Base-by-base conservation (phyloP, 2,797 vertebrate genomes). In the Schizopygopsis malacanthus region DNA sequence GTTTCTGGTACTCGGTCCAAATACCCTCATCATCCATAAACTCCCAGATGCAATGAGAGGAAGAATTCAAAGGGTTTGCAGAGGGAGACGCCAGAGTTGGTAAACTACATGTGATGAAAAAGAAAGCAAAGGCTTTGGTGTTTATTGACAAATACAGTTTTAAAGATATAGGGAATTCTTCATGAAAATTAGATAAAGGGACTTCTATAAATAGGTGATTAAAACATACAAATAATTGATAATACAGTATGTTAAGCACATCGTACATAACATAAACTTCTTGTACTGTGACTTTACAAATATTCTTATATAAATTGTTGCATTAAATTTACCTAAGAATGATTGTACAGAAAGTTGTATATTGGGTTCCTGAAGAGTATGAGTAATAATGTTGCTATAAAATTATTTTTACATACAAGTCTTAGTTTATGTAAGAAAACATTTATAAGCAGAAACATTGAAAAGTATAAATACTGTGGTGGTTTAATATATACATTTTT, bases 1-100 rank as follows among this genome's bases (percentile, higher is more conserved):
- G 56, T 72, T 91, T 89, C 87, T 92, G 88, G 79, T 93, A 95
- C 82, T 94, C 92, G 1, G 69, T 90, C 94, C 94, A 95, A 15
- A 70, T 18, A 1, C 92, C 93, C 69, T 92, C 86, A 0, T 93
- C 89, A 52, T 65, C 94, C 91, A 93, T 91, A 71, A 93, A 94
- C 88, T 95, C 92, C 94, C 94, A 95, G 84, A 28, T 90, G 76
- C 13, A 81, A 18, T 20, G 78, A 69, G 41, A 43, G 4, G 81
- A 52, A 59, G 84, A 20, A 28, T 59, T 37, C 33, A 56, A 22
- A 25, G 63, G 9, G 5, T n/a, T 16, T 20, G 41, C 16, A 22
- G 67, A 25, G 15, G 70, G 78, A 10, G 33, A 13, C 52, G 22
- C 1, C 70, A 47, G 2, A 22, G 3, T 13, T 71, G 70, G 8